These are phyloP conservation scores for Neofelis nebulosa DNA, from an alignment of 2,113 vertebrate species.

Conservation along the genomic window DNA sequence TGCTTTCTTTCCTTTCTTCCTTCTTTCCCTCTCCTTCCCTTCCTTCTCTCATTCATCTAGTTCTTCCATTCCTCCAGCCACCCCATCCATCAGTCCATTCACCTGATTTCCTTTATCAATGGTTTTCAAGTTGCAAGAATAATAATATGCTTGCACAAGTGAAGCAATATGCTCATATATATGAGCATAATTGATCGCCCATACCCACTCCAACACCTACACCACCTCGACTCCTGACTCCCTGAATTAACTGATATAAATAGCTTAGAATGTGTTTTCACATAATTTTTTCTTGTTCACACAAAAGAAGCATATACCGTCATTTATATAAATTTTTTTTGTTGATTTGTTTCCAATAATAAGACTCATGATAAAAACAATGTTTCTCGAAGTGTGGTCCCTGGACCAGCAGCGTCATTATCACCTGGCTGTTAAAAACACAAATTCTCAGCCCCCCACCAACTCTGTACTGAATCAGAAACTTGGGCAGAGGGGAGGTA, in stretches of 20 bases:
- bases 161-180: neutral
- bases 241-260: neutral
- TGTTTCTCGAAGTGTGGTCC: neutral
- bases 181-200: neutral
- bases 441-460: neutral
- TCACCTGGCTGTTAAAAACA: neutral
- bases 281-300: neutral
- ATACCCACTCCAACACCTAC: neutral
- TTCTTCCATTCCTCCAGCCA: neutral
- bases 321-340: neutral
- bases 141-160: neutral
- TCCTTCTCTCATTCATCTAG: neutral
- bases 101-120: slow-evolving; percentile 6
- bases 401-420: neutral
- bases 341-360: neutral
- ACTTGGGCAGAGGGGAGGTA: no score
- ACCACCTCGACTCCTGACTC: neutral
- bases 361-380: neutral
- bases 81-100: neutral
- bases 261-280: neutral
- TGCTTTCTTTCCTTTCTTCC: neutral
- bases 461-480: neutral
- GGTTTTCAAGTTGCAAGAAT: slow-evolving; percentile 26
- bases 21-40: neutral
- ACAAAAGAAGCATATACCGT: neutral